Conservation (phyloP, 2,797 vertebrate species). For the Enteromius trimaculatus region DNA sequence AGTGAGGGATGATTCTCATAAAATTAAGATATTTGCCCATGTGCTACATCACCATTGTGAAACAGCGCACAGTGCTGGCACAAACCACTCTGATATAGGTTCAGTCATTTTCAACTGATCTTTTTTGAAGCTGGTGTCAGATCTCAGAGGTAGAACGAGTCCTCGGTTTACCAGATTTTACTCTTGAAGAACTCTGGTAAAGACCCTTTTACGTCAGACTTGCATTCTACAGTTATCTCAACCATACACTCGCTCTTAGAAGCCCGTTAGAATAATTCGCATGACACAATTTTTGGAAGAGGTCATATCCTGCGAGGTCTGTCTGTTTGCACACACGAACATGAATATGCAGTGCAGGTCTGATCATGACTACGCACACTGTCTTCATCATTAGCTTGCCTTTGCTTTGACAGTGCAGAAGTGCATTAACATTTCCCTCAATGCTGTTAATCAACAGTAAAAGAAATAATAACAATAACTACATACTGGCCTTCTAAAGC, state of each 20-base stretch:
- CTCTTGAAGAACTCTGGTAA: conserved; percentile 49
- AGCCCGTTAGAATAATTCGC: conserved; percentile 13
- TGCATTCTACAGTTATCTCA: conserved; percentile 36
- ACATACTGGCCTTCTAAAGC: conserved; percentile 66
- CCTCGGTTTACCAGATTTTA: conserved; percentile 39
- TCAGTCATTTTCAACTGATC: conserved; percentile 47
- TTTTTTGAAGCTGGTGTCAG: conserved; percentile 57
- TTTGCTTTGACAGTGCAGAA: conserved; percentile 15
- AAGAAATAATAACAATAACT: neutral
- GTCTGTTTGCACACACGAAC: conserved; percentile 4
- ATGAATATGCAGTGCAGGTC: conserved; percentile 10
- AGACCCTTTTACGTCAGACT: conserved; percentile 42
- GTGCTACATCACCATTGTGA: conserved; percentile 29
- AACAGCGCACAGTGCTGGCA: conserved; percentile 23
- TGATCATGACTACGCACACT: conserved; percentile 21
- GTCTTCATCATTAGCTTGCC: neutral
- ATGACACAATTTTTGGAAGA: conserved; percentile 6
- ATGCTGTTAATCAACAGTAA: neutral
- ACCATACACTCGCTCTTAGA: conserved; percentile 28
- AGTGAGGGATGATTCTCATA: conserved; percentile 14
- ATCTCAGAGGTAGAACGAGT: conserved; percentile 41
- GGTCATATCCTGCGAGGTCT: conserved; percentile 1
- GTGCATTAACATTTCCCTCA: conserved; percentile 25
- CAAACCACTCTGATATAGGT: conserved; percentile 17
- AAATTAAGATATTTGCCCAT: conserved; percentile 23